phyloP scores from a whole-genome alignment of 2,797 vertebrate genomes.

The Meriones psammophilus region DNA sequence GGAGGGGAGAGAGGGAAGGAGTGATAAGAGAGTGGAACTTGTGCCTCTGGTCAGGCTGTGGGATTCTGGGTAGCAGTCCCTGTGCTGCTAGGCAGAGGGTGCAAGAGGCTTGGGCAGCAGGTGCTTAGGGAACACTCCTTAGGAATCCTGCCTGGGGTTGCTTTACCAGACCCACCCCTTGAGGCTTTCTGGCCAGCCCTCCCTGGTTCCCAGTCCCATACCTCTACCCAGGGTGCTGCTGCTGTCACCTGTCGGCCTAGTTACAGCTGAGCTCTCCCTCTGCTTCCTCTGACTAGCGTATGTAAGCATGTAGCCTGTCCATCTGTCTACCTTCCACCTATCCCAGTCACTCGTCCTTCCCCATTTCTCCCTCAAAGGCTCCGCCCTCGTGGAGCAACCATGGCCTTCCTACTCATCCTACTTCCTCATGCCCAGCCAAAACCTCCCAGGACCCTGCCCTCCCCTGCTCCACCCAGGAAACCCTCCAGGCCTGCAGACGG shows the following conservation, averaged over 20 bases:
- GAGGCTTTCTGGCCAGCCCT: background rate
- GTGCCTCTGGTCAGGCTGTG: background rate
- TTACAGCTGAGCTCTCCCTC: background rate
- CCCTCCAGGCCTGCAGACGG: background rate
- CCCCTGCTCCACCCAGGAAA: background rate
- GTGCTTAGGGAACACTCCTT: background rate
- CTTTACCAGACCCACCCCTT: background rate
- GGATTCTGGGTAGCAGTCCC: background rate
- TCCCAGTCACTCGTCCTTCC: background rate
- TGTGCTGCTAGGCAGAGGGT: background rate
- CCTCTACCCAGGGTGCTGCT: background rate
- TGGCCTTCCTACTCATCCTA: background rate
- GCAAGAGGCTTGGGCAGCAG: background rate
- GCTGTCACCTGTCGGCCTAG: background rate
- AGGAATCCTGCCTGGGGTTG: background rate
- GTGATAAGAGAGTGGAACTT: background rate
- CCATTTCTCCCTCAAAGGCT: background rate
- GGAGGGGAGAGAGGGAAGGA: background rate
- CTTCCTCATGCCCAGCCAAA: background rate
- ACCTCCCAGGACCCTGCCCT: background rate
- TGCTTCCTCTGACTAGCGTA: background rate
- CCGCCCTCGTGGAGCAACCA: too few species aligned
- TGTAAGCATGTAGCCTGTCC: background rate
- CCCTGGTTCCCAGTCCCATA: background rate
- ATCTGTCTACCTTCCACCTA: background rate